A percentile compares a stretch with the other conserved stretches of the same genome.
phyloP scores from a whole-genome alignment of 2,797 vertebrate genomes.

The Halcyon badia region DNA sequence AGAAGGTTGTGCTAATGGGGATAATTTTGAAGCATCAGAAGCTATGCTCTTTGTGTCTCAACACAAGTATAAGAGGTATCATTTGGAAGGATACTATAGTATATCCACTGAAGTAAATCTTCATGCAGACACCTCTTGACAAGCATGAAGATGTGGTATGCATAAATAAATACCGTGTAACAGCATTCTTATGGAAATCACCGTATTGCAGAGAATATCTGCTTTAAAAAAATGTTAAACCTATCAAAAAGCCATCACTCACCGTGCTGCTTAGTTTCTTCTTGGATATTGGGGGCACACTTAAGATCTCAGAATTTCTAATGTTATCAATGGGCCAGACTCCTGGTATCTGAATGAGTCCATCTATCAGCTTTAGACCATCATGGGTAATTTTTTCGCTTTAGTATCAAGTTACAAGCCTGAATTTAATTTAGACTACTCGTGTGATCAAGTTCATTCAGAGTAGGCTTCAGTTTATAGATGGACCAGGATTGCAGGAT shows the following conservation, averaged over 20 bases:
- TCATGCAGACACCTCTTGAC: not conserved
- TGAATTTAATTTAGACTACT: not conserved
- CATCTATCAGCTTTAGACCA: not conserved
- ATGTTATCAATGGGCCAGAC: not conserved
- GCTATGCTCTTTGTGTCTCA: not conserved
- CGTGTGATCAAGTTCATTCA: not conserved
- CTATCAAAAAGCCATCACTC: not conserved
- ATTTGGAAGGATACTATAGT: not conserved
- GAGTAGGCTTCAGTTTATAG: not conserved
- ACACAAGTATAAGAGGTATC: not conserved
- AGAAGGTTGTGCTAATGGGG: not conserved
- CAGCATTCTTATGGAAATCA: not conserved
- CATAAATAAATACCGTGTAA: not conserved
- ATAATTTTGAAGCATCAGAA: not conserved
- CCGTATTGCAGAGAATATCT: not conserved
- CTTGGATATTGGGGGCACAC: not conserved
- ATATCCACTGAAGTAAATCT: constrained; percentile 8
- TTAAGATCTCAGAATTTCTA: not conserved
- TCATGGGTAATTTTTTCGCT: not conserved
- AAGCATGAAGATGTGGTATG: not conserved
- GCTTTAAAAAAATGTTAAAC: not conserved
- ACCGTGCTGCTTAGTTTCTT: not conserved
- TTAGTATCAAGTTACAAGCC: not conserved
- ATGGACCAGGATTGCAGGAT: not conserved
- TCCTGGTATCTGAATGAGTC: not conserved